Evolutionary conservation across 2,113 vertebrate genomes (phyloP).

Genomic region (Mola mola): DNA sequence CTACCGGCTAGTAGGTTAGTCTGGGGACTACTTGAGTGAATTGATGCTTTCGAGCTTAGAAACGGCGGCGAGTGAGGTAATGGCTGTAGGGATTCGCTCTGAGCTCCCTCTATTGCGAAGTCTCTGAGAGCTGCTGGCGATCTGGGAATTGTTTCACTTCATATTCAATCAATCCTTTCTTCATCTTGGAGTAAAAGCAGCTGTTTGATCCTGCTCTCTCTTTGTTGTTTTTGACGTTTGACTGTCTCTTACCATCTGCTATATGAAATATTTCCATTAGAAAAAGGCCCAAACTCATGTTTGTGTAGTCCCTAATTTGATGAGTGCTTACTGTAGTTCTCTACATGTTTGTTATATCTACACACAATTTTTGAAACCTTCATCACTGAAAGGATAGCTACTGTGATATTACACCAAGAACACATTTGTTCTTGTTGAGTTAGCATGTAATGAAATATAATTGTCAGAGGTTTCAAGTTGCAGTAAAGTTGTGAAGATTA

Average conservation of each 20-base stretch:
- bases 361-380: too few species aligned
- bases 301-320: too few species aligned
- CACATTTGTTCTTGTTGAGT: too few species aligned
- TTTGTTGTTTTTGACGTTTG: neutral
- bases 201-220: neutral
- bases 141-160: conserved; percentile 2
- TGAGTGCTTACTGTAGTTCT: too few species aligned
- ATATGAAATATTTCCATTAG: neutral
- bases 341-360: neutral
- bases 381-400: neutral
- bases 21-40: conserved; percentile 62
- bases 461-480: too few species aligned
- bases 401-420: neutral
- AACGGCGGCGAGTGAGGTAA: conserved; percentile 20
- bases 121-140: conserved; percentile 7
- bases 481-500: too few species aligned
- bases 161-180: conserved; percentile 2
- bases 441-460: too few species aligned
- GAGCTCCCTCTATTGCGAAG: conserved; percentile 1
- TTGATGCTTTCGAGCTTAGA: conserved; percentile 50
- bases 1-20: conserved; percentile 47
- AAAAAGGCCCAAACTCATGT: neutral
- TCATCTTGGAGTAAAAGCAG: neutral
- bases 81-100: conserved; percentile 34
- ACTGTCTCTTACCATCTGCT: neutral